Evolutionary conservation across 2,797 vertebrate species (phyloP).

Genomic region (Geotrypetes seraphini): DNA sequence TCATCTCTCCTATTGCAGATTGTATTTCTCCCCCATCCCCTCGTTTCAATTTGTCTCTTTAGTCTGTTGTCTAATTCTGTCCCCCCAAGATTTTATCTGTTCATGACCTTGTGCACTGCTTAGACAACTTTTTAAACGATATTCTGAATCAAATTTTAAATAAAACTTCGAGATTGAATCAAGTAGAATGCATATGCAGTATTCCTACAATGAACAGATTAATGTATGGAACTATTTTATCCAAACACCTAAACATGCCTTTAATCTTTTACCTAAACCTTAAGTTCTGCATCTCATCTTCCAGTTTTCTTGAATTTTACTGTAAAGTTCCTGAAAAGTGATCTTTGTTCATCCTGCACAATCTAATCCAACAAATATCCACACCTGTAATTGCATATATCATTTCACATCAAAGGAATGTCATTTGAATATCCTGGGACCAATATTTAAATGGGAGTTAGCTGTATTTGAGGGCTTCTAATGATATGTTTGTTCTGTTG

Average conservation of each 20-base stretch:
- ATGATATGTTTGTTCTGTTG: neutral
- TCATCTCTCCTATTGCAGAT: too few relatives aligned
- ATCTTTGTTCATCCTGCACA: neutral
- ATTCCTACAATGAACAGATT: too few relatives aligned
- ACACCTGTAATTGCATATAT: neutral
- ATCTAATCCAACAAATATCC: neutral
- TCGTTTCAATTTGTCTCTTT: too few relatives aligned
- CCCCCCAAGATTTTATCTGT: too few relatives aligned
- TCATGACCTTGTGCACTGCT: too few relatives aligned
- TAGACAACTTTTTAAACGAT: too few relatives aligned
- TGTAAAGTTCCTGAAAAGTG: neutral
- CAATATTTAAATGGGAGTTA: neutral
- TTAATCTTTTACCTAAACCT: conserved; percentile 11
- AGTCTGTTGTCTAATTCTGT: too few relatives aligned
- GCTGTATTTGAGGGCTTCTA: neutral
- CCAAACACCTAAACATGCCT: conserved; percentile 8
- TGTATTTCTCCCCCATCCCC: too few relatives aligned
- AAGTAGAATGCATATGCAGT: too few relatives aligned
- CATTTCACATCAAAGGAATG: neutral
- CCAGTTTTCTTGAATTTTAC: conserved; percentile 14
- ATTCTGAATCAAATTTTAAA: too few relatives aligned
- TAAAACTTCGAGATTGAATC: too few relatives aligned
- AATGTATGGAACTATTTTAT: too few relatives aligned
- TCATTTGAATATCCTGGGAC: neutral
- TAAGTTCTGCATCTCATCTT: conserved; percentile 4